phyloP scores from a whole-genome alignment of 2,888 invertebrate genomes.

The Andrena marginata region DNA sequence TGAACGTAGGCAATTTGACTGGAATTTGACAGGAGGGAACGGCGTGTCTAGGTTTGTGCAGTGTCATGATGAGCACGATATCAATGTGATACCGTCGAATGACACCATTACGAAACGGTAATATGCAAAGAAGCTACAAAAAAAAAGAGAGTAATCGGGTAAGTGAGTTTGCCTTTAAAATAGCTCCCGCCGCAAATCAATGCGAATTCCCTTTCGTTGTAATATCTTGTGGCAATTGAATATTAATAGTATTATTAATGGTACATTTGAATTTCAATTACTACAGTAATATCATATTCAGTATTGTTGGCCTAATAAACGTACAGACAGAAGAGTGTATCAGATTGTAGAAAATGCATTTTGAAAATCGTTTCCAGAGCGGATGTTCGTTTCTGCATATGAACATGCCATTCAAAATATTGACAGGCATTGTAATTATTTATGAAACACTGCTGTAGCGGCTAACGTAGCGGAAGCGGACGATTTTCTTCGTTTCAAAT shows the following conservation, averaged over 20 bases:
- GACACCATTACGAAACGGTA: neutral
- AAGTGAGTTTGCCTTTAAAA: neutral
- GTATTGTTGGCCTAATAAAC: neutral
- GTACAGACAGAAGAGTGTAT: too few relatives aligned
- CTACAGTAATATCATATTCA: neutral
- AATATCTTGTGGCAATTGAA: constrained; percentile 17
- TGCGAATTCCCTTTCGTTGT: neutral
- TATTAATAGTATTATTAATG: constrained; percentile 21
- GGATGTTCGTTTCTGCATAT: neutral
- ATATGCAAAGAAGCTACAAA: neutral
- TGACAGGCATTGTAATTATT: neutral
- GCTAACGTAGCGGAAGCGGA: neutral
- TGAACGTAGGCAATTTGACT: too few relatives aligned
- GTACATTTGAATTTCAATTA: constrained; percentile 32
- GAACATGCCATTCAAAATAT: neutral
- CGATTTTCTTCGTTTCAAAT: too few relatives aligned
- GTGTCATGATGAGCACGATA: too few relatives aligned
- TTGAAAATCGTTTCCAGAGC: neutral
- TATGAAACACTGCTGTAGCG: neutral
- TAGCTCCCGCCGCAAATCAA: neutral
- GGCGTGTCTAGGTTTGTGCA: too few relatives aligned
- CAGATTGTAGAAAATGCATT: too few relatives aligned
- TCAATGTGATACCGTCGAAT: too few relatives aligned
- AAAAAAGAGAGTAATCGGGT: neutral
- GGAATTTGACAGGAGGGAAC: too few relatives aligned